Evolutionary conservation across 2,797 vertebrate genomes (phyloP).

Genomic region (Enteromius anoplus): DNA sequence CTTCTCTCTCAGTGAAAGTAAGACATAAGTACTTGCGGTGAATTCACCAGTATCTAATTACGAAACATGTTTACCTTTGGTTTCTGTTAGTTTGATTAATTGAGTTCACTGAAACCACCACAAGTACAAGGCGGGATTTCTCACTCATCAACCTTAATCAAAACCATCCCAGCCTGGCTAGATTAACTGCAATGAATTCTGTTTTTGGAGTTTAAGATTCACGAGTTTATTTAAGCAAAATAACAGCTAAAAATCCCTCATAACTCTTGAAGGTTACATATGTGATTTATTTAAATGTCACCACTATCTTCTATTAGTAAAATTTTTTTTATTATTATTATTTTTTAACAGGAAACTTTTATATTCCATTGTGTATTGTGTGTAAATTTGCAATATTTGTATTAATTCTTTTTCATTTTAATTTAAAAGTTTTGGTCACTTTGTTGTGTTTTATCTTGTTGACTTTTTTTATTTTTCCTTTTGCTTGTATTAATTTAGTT

Average conservation of each 20-base stretch:
- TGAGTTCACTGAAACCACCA: constrained; percentile 31
- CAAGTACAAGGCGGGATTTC: constrained; percentile 19
- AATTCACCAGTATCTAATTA: constrained; percentile 22
- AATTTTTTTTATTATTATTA: too few species aligned
- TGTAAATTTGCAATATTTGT: background rate
- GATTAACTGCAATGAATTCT: background rate
- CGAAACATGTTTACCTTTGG: constrained; percentile 29
- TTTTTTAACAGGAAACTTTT: background rate
- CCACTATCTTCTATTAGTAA: background rate
- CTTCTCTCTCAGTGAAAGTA: background rate
- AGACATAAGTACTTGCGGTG: background rate
- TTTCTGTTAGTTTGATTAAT: constrained; percentile 38
- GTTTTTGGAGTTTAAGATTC: background rate
- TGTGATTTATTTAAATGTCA: background rate
- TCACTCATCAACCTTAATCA: constrained; percentile 29
- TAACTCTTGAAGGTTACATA: background rate
- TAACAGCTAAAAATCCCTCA: background rate
- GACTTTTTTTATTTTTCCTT: background rate
- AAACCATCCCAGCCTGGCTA: constrained; percentile 9
- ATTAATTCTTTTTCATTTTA: background rate
- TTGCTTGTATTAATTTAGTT: background rate
- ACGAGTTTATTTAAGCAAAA: constrained; percentile 3
- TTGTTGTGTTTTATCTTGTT: background rate
- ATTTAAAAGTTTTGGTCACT: background rate
- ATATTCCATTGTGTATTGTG: too few species aligned